Conservation (phyloP, 2,888 invertebrate species). For the Balanococcus diminutus region DNA sequence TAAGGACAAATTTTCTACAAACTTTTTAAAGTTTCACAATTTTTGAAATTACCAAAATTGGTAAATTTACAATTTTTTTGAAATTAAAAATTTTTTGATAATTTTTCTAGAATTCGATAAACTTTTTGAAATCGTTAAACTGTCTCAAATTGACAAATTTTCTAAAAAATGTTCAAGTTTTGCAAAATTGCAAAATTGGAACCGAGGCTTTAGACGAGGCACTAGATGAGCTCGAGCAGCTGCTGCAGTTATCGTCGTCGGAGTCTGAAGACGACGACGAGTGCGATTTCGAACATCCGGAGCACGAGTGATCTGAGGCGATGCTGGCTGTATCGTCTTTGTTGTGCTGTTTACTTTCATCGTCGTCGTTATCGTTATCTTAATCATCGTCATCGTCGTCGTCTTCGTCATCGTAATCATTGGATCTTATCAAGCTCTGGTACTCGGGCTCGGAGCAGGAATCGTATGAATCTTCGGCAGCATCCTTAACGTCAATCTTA, state of each 20-base stretch:
- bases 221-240: conserved; percentile 28
- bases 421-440: conserved; percentile 52
- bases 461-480: conserved; percentile 47
- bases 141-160: too few species aligned
- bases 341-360: conserved; percentile 21
- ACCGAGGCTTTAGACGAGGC: too few species aligned
- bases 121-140: too few species aligned
- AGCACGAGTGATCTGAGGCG: conserved; percentile 21
- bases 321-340: conserved; percentile 25
- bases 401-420: conserved; percentile 50
- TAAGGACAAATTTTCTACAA: too few species aligned
- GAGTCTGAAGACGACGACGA: conserved; percentile 30
- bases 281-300: conserved; percentile 25
- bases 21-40: too few species aligned
- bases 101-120: too few species aligned
- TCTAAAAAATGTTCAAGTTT: too few species aligned
- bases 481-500: conserved; percentile 38
- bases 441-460: conserved; percentile 54
- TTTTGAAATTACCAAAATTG: too few species aligned
- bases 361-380: conserved; percentile 39
- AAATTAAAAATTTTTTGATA: too few species aligned
- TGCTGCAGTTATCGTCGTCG: conserved; percentile 42
- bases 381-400: conserved; percentile 51
- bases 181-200: too few species aligned
- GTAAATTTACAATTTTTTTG: too few species aligned